phyloP scores from a whole-genome alignment of 1,140 invertebrate genomes.

The Forficula auricularia region DNA sequence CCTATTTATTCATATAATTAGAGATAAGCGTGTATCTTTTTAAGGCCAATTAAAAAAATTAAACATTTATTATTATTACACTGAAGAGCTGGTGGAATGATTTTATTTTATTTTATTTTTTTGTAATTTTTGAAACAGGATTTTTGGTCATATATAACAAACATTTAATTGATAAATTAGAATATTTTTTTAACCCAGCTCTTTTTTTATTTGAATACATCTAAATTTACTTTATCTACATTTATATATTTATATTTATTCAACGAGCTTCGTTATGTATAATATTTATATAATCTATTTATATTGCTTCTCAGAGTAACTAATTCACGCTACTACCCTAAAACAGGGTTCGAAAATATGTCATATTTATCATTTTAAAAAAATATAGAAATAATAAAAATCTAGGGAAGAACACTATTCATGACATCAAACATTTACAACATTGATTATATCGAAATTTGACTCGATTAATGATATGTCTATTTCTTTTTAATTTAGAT shows the following conservation, averaged over 20 bases:
- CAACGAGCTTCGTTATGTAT: too few species aligned
- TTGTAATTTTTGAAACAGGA: neutral
- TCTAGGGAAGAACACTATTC: too few species aligned
- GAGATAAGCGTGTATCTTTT: too few species aligned
- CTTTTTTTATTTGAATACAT: neutral
- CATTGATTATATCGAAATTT: too few species aligned
- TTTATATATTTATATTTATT: neutral
- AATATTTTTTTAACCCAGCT: neutral
- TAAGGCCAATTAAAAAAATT: neutral
- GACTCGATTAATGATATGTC: too few species aligned
- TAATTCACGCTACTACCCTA: too few species aligned
- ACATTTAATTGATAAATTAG: neutral
- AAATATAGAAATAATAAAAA: too few species aligned
- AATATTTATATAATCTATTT: constrained; percentile 2
- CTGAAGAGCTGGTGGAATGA: neutral
- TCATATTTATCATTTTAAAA: too few species aligned
- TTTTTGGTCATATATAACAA: neutral
- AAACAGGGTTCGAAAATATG: too few species aligned
- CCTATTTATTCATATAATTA: too few species aligned
- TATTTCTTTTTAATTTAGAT: too few species aligned
- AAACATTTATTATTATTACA: neutral
- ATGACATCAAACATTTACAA: too few species aligned
- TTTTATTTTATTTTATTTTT: neutral
- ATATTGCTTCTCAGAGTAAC: neutral
- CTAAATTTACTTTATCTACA: neutral